Percentiles rank a stretch among this genome's conserved stretches.
Evolutionary conservation across 2,888 invertebrate genomes (phyloP).

Genomic region (Drosophila mercatorum): DNA sequence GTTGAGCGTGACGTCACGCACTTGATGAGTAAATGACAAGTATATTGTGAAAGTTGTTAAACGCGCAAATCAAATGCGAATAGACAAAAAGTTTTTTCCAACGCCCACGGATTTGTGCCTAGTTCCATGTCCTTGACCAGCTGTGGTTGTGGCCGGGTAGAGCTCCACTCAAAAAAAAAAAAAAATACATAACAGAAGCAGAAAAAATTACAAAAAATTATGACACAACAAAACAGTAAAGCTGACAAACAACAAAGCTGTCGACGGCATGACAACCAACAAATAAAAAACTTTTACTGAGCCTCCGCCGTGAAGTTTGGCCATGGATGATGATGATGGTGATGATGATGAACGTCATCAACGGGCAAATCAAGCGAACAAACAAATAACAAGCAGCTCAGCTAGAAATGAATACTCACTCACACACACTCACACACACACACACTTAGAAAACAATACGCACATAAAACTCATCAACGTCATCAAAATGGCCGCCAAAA

Average conservation of each 20-base stretch:
- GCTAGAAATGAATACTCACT: slow-evolving; percentile 54
- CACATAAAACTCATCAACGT: slow-evolving; percentile 73
- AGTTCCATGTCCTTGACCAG: slow-evolving; percentile 26
- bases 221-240: slow-evolving; percentile 60
- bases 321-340: slow-evolving; percentile 32
- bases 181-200: not conserved
- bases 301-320: slow-evolving; percentile 33
- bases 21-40: slow-evolving; percentile 48
- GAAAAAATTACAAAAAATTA: slow-evolving; percentile 30
- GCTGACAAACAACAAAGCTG: slow-evolving; percentile 47
- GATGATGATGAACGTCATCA: slow-evolving; percentile 57
- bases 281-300: slow-evolving; percentile 53
- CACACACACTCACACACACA: slow-evolving; percentile 43
- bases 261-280: slow-evolving; percentile 45
- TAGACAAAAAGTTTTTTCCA: slow-evolving; percentile 15
- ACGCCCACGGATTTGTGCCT: slow-evolving; percentile 19
- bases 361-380: slow-evolving; percentile 65
- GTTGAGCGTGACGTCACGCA: slow-evolving; percentile 51
- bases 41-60: slow-evolving; percentile 50
- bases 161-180: slow-evolving; percentile 22
- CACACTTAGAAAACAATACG: slow-evolving; percentile 18
- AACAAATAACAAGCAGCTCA: slow-evolving; percentile 57
- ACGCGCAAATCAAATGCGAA: slow-evolving; percentile 27
- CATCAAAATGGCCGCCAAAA: slow-evolving; percentile 56
- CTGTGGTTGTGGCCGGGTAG: not conserved